Conservation (phyloP, 64 coral and sea anemone genomes). For the Exaiptasia diaphana region DNA sequence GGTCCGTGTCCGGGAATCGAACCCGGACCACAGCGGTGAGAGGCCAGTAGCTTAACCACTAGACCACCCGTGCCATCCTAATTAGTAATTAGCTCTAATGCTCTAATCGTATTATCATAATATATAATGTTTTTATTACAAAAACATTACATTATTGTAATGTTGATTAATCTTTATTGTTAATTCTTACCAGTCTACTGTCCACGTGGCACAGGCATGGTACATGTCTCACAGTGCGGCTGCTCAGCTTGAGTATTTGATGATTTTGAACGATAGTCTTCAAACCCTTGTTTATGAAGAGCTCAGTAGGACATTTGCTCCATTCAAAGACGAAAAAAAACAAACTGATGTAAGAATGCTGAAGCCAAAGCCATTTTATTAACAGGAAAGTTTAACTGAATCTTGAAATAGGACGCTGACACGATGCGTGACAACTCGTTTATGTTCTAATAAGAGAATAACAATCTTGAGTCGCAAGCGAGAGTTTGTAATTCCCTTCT, state of each 20-base stretch:
- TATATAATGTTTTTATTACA: no score
- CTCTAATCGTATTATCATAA: no score
- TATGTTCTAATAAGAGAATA: no score
- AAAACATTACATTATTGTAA: not conserved
- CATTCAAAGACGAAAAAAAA: slow-evolving; percentile 42
- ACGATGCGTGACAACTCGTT: not conserved
- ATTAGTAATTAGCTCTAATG: no score
- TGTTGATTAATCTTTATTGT: not conserved
- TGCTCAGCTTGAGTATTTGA: slow-evolving; percentile 64
- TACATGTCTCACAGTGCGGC: slow-evolving; percentile 76
- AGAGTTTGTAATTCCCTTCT: no score
- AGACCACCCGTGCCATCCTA: no score
- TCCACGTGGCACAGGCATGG: slow-evolving; percentile 51
- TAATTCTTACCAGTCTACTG: not conserved
- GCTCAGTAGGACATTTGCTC: slow-evolving; percentile 69
- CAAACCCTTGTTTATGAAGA: slow-evolving; percentile 79
- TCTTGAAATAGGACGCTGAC: not conserved
- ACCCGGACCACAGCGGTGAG: no score
- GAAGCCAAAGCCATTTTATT: not conserved
- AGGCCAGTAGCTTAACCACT: no score
- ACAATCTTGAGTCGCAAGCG: no score
- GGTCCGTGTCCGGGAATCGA: no score
- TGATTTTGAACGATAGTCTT: slow-evolving; percentile 59
- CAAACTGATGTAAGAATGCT: not conserved
- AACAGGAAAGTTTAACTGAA: not conserved